Evolutionary conservation across 2,888 invertebrate genomes (phyloP).

Genomic region (Cremastinae sp.): DNA sequence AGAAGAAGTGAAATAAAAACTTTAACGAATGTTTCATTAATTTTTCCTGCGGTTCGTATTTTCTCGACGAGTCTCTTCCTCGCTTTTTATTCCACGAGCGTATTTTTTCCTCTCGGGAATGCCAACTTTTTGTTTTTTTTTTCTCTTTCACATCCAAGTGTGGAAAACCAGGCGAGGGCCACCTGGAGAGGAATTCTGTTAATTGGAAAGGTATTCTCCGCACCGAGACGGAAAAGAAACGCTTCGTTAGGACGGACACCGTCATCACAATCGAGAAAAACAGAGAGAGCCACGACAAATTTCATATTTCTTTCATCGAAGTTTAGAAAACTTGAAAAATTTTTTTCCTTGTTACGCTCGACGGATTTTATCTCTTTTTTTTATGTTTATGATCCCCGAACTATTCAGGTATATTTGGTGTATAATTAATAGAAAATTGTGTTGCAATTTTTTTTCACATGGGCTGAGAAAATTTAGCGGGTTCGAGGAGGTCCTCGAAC

Average conservation of each 20-base stretch:
- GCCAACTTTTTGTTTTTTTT: conserved; percentile 31
- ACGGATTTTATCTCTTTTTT: no score
- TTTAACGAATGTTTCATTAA: conserved; percentile 41
- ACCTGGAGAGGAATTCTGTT: conserved; percentile 25
- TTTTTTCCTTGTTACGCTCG: no score
- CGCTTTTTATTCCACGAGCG: background rate
- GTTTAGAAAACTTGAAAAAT: no score
- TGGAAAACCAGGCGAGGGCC: background rate
- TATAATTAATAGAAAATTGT: no score
- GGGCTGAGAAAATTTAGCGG: no score
- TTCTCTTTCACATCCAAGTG: conserved; percentile 23
- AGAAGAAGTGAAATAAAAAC: conserved; percentile 3
- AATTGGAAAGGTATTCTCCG: conserved; percentile 46
- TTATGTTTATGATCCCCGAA: no score
- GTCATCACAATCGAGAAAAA: background rate
- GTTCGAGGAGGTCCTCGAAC: no score
- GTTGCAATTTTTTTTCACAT: no score
- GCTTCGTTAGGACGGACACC: background rate
- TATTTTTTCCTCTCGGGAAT: conserved; percentile 8
- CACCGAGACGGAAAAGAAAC: background rate
- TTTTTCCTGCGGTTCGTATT: conserved; percentile 31
- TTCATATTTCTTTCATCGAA: no score
- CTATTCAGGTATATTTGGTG: no score
- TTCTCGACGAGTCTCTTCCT: background rate
- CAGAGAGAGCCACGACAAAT: background rate